Conservation (phyloP, 2,113 vertebrate species). For the Lagopus muta region DNA sequence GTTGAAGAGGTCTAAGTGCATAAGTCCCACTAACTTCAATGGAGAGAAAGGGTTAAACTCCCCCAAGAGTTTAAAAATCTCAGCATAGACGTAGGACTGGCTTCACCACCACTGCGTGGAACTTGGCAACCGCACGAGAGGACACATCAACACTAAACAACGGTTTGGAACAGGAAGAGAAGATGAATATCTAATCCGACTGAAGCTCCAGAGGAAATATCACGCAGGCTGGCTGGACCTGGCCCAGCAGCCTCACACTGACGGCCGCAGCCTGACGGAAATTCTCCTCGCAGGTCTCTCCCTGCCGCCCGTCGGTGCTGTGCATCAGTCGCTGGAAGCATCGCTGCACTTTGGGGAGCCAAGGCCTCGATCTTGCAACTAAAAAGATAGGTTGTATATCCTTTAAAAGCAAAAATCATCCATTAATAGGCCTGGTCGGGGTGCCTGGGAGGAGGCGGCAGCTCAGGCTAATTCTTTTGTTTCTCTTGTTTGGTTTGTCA, state of each 20-base stretch:
- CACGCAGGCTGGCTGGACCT: conserved; percentile 49
- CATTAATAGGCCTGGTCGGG: accelerated
- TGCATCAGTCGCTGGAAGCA: neutral
- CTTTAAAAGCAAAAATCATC: neutral
- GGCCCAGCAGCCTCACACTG: conserved; percentile 26
- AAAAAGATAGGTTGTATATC: neutral
- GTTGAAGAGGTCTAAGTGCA: neutral
- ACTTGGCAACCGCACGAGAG: conserved; percentile 47
- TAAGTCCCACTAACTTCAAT: neutral
- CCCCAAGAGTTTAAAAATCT: neutral
- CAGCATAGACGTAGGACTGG: neutral
- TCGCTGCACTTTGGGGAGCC: neutral
- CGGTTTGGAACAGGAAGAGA: conserved; percentile 64
- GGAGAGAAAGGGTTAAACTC: conserved; percentile 32
- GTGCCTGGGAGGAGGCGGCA: neutral
- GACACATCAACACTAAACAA: conserved; percentile 70
- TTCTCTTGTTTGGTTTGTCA: neutral
- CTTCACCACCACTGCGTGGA: conserved; percentile 48
- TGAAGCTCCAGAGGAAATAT: conserved; percentile 57
- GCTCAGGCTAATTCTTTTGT: neutral
- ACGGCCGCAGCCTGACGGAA: neutral
- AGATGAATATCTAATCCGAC: conserved; percentile 58
- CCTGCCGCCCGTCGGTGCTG: neutral
- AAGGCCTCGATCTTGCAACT: neutral
- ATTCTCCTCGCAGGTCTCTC: neutral